Conservation (phyloP, 1,140 invertebrate genomes). For the Lamellibrachia luymesi region DNA sequence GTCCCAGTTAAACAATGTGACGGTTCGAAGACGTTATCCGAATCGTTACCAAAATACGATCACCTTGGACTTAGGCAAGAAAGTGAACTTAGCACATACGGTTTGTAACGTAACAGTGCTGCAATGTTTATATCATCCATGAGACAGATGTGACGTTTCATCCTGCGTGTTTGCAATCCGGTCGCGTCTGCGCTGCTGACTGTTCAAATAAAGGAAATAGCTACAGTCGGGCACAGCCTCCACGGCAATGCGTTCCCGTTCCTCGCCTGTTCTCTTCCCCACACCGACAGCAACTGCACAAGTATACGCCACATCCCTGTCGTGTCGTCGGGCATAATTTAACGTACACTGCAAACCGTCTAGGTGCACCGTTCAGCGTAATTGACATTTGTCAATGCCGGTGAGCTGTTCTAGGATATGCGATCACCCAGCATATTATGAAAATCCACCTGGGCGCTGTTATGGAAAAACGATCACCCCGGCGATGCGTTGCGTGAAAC, state of each 20-base stretch:
- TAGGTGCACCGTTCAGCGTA: background rate
- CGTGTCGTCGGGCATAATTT: background rate
- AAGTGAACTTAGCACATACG: background rate
- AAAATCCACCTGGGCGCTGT: background rate
- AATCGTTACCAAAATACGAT: background rate
- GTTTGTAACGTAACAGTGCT: background rate
- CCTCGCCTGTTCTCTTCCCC: background rate
- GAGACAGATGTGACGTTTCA: background rate
- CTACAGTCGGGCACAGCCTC: background rate
- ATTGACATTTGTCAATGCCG: background rate
- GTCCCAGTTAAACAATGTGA: background rate
- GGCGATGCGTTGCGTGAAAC: too few relatives aligned
- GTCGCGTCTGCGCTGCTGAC: background rate
- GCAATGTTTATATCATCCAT: background rate
- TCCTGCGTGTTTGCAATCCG: background rate
- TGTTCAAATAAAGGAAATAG: background rate
- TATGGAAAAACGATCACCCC: background rate
- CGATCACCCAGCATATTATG: background rate
- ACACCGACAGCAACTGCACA: background rate
- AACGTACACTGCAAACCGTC: background rate
- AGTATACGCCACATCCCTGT: background rate
- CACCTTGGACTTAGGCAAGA: background rate
- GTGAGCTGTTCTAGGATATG: background rate
- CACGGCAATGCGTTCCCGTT: background rate
- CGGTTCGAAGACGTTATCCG: background rate